These are phyloP conservation scores for Berghia stephanieae DNA, from an alignment of 1,140 invertebrate species.

Conservation along the genomic window DNA sequence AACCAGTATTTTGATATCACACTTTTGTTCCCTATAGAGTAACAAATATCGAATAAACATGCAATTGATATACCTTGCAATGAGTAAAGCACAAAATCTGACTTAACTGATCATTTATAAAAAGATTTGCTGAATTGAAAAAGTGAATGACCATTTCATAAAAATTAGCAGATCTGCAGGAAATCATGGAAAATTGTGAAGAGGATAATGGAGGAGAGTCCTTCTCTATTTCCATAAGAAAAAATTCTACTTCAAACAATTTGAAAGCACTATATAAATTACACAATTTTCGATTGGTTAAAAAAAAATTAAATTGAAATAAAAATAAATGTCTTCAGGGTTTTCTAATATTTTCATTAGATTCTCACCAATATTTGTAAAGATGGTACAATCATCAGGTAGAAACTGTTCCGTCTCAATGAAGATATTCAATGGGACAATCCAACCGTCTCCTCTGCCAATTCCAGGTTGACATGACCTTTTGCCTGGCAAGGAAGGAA, in stretches of 20 bases:
- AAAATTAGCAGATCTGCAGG: no score
- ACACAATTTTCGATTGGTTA: background rate
- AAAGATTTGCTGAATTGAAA: background rate
- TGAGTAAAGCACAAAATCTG: no score
- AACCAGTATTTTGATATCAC: no score
- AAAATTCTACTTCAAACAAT: background rate
- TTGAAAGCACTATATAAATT: background rate
- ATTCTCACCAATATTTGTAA: constrained; percentile 56
- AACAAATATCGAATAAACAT: no score
- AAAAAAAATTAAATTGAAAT: background rate
- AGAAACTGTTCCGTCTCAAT: constrained; percentile 93
- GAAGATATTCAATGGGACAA: constrained; percentile 91
- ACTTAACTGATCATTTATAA: background rate
- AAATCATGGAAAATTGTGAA: background rate
- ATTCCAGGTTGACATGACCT: constrained; percentile 90
- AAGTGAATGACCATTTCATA: background rate
- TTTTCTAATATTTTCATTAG: background rate
- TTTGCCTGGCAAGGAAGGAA: no score
- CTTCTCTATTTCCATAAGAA: no score
- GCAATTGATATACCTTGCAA: no score
- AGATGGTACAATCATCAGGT: constrained; percentile 83
- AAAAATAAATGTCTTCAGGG: background rate
- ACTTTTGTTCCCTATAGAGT: no score
- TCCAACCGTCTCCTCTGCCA: constrained; percentile 92
- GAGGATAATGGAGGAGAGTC: no score